phyloP scores from a whole-genome alignment of 2,113 vertebrate species.

The Numida meleagris region DNA sequence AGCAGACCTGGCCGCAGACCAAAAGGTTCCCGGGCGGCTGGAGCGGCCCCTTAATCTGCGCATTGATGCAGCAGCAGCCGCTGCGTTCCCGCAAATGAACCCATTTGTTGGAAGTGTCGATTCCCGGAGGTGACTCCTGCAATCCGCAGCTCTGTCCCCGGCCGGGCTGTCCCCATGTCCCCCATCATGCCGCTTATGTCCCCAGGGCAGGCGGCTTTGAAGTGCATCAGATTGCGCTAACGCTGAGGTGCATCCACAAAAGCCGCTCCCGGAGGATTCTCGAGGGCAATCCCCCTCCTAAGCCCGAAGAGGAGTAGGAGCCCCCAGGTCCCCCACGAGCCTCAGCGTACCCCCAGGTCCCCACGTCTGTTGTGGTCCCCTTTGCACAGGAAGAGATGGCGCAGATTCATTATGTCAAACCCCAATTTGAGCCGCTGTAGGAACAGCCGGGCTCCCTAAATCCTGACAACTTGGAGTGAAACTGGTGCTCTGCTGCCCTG shows the following conservation, averaged over 20 bases:
- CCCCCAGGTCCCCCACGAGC: rapidly evolving
- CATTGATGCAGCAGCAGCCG: constrained; percentile 2
- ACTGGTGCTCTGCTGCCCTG: not conserved
- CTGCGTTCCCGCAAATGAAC: constrained; percentile 30
- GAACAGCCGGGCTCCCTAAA: not conserved
- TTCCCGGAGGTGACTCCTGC: constrained; percentile 25
- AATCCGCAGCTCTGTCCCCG: not conserved
- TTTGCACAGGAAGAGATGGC: not conserved
- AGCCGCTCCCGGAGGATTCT: not conserved
- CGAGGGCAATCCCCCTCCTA: not conserved
- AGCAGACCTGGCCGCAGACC: constrained; percentile 22
- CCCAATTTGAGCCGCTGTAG: not conserved
- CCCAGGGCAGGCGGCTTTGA: constrained; percentile 42
- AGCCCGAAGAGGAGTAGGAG: not conserved
- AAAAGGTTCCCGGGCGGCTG: constrained; percentile 8
- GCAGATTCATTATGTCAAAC: not conserved
- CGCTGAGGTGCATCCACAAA: not conserved
- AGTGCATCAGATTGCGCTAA: constrained; percentile 58
- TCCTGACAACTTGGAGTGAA: not conserved
- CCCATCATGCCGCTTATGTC: constrained; percentile 20
- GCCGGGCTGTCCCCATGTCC: not conserved
- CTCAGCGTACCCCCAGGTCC: rapidly evolving
- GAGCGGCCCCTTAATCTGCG: constrained; percentile 12
- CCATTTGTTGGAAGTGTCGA: constrained; percentile 1
- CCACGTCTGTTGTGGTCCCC: rapidly evolving